Evolutionary conservation across 2,113 vertebrate species (phyloP), one percentile per base, ranked within the genome.

Genomic region (Nestor notabilis): DNA sequence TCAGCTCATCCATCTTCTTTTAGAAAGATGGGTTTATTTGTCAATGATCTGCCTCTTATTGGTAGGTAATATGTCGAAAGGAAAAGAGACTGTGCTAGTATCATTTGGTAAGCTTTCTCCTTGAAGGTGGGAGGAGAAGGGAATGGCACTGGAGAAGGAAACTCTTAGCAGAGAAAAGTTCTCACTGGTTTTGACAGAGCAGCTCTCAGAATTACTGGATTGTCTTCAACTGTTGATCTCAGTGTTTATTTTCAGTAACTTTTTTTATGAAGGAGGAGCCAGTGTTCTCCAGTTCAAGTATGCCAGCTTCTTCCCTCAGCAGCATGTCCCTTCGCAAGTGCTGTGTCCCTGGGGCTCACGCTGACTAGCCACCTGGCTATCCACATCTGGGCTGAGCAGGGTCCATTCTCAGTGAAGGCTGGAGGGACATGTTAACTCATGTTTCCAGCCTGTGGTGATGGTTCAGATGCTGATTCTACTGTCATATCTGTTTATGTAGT

Each of bases 211-310:
- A 79, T 87, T 92, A 76, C 11, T 12, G 1, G n/a, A 69, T 92
- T 31, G 1, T 90, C 76, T 93, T 93, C 71, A 92, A 52, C 89
- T 95, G 72, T 83, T 92, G 90, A 87, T 64, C 69, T 89, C 90
- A 92, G 47, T 78, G 25, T 89, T 93, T 96, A 89, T 84, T 95
- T 93, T 87, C 88, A 87, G 41, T 87, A 60, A 68, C 47, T n/a
- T 76, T 66, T 75, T 90, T 90, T 49, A 47, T 78, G 69, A 87
- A 72, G 56, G 81, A 96, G 89, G 81, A 92, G 49, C 53, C 79
- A 56, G 23, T 77, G 79, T 88, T 96, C 66, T 63, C 21, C 75
- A 65, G 61, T 56, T 83, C 19, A 75, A 87, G 55, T 53, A 75
- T 11, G 72, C 39, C 27, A 64, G 55, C 23, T 87, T 78, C 77